Conservation (phyloP, 2,888 invertebrate species). For the Chrysomela aeneicollis region DNA sequence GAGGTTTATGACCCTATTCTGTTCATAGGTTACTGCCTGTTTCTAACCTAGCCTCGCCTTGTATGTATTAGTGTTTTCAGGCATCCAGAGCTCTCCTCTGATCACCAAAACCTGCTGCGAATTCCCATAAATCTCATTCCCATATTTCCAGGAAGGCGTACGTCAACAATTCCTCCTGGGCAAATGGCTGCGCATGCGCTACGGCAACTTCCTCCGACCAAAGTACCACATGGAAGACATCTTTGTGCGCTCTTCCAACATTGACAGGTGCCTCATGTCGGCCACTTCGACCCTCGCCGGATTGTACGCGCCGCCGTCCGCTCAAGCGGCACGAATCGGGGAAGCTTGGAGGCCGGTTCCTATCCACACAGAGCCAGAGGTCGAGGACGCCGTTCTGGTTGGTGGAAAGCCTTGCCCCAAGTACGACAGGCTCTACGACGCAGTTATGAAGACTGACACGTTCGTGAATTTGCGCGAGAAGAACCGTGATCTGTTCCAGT, state of each 20-base stretch:
- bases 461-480: slow-evolving; percentile 48
- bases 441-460: slow-evolving; percentile 14
- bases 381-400: slow-evolving; percentile 50
- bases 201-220: slow-evolving; percentile 67
- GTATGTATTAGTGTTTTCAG: too few species aligned
- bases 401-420: slow-evolving; percentile 62
- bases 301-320: slow-evolving; percentile 66
- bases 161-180: slow-evolving; percentile 25
- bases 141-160: slow-evolving; percentile 29
- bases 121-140: too few species aligned
- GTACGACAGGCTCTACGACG: slow-evolving; percentile 17
- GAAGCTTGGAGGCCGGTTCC: slow-evolving; percentile 76
- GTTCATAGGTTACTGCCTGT: too few species aligned
- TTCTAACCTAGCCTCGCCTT: too few species aligned
- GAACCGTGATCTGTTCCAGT: slow-evolving; percentile 68
- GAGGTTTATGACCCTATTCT: too few species aligned
- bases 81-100: too few species aligned
- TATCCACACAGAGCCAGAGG: slow-evolving; percentile 66
- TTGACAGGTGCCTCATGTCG: slow-evolving; percentile 89
- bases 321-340: slow-evolving; percentile 65
- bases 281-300: slow-evolving; percentile 83
- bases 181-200: slow-evolving; percentile 54
- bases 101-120: too few species aligned
- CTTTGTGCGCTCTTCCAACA: slow-evolving; percentile 77
- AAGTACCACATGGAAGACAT: slow-evolving; percentile 67